phyloP scores from a whole-genome alignment of 2,113 vertebrate species.

The Mionectes macconnelli region DNA sequence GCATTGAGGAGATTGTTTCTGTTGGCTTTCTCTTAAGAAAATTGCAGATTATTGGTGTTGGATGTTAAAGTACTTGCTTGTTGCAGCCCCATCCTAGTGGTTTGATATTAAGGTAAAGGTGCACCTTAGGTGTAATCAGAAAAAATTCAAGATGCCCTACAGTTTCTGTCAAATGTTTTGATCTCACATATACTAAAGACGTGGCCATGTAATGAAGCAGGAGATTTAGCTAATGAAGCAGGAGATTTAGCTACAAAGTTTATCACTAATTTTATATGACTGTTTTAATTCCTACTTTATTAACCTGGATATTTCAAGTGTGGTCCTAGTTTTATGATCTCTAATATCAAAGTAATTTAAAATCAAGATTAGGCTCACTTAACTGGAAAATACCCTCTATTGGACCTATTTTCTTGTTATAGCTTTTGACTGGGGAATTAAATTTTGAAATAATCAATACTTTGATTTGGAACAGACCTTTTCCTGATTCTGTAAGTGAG shows the following conservation, averaged over 20 bases:
- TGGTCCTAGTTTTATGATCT: neutral
- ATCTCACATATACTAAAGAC: neutral
- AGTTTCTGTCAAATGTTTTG: neutral
- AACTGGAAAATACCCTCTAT: neutral
- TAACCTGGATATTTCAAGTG: neutral
- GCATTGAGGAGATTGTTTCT: neutral
- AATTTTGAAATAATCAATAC: conserved; percentile 3
- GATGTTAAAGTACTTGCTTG: neutral
- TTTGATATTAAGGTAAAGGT: neutral
- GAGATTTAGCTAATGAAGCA: neutral
- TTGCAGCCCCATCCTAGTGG: neutral
- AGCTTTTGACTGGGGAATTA: neutral
- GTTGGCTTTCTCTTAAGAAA: neutral
- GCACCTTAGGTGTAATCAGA: neutral
- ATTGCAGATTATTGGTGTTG: neutral
- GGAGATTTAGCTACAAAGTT: neutral
- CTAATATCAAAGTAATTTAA: conserved; percentile 5
- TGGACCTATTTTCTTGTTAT: neutral
- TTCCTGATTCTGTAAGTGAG: neutral
- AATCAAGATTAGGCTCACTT: conserved; percentile 15
- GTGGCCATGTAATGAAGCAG: neutral
- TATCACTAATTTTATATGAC: neutral
- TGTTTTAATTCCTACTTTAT: neutral
- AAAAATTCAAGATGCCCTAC: neutral
- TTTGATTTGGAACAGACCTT: neutral